Evolutionary conservation across 2,113 vertebrate genomes (phyloP).

Genomic region (Cathartes aura): DNA sequence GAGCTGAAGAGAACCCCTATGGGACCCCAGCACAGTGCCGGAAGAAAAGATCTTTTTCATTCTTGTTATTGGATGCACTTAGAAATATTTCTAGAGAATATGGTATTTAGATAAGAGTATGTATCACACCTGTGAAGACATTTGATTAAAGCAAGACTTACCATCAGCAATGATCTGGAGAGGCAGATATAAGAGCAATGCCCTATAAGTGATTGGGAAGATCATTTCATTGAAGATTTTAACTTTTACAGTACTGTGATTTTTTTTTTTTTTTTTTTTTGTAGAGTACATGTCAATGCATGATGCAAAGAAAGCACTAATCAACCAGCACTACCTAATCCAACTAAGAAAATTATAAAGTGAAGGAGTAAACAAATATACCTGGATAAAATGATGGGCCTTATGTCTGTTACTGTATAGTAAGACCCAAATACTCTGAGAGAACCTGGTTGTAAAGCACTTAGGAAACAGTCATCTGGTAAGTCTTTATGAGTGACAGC

Average conservation of each 20-base stretch:
- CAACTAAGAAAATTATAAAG: background rate
- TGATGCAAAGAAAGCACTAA: background rate
- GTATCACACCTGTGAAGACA: background rate
- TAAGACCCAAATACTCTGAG: background rate
- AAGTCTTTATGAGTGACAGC: background rate
- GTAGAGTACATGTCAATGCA: background rate
- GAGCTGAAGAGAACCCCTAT: background rate
- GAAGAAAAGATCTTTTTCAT: background rate
- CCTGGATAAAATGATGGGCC: background rate
- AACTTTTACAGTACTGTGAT: background rate
- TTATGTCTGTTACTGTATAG: fast-evolving
- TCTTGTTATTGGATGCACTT: background rate
- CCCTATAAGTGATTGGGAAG: fast-evolving
- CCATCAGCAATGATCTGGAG: background rate
- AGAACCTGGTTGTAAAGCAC: background rate
- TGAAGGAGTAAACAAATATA: background rate
- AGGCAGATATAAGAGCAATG: background rate
- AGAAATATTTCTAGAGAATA: background rate
- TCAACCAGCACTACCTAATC: background rate
- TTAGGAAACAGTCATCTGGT: background rate
- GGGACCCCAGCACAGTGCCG: background rate
- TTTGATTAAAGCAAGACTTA: background rate
- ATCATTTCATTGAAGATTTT: background rate
- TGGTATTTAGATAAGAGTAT: background rate
- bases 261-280: background rate